A percentile compares a stretch with the other conserved stretches of the same genome.
Evolutionary conservation across 2,888 invertebrate genomes (phyloP).

Genomic region (Lycocerus yunnanus): DNA sequence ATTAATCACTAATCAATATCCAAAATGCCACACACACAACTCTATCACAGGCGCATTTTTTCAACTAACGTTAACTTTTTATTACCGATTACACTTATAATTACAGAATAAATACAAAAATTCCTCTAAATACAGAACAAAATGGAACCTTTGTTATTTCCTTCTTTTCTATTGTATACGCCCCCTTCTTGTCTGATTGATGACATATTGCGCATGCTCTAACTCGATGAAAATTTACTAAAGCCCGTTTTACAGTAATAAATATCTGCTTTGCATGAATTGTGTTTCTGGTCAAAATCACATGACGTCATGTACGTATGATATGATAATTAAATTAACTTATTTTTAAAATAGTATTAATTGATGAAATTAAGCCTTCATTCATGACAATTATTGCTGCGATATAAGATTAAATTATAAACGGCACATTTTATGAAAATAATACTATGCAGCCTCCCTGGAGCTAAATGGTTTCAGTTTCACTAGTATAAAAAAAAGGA

Average conservation of each 20-base stretch:
- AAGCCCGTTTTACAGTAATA: background rate
- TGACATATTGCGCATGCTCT: constrained; percentile 19
- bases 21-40: constrained; percentile 40
- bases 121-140: constrained; percentile 31
- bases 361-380: background rate
- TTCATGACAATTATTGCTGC: background rate
- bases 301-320: background rate
- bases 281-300: background rate
- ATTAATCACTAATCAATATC: constrained; percentile 46
- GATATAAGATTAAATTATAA: background rate
- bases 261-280: background rate
- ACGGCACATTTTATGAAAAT: background rate
- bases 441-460: background rate
- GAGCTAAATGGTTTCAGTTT: no score
- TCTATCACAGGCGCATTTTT: constrained; percentile 54
- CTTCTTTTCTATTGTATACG: constrained; percentile 30
- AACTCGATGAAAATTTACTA: background rate
- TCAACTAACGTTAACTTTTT: constrained; percentile 17
- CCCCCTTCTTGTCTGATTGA: constrained; percentile 31
- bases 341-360: background rate
- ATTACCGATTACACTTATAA: constrained; percentile 35
- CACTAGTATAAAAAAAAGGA: no score
- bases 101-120: constrained; percentile 24
- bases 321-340: background rate
- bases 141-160: constrained; percentile 37